phyloP scores from a whole-genome alignment of 2,888 invertebrate species.

The Xestia sexstrigata region DNA sequence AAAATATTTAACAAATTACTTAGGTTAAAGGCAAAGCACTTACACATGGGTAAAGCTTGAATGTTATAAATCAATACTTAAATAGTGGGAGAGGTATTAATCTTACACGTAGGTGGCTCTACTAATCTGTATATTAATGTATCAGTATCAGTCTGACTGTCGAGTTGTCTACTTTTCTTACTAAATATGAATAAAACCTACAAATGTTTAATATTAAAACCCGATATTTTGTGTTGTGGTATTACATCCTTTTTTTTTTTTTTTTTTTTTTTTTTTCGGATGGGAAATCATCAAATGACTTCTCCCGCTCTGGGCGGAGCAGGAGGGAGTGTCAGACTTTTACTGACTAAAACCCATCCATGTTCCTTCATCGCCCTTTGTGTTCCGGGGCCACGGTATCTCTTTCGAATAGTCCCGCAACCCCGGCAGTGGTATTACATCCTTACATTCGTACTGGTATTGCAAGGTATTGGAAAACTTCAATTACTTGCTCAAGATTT shows the following conservation, averaged over 20 bases:
- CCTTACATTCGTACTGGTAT: background rate
- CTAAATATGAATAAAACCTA: conserved; percentile 43
- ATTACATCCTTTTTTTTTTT: background rate
- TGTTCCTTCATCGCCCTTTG: too few relatives aligned
- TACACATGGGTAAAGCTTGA: conserved; percentile 16
- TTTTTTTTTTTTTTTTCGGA: too few relatives aligned
- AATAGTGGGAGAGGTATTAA: conserved; percentile 42
- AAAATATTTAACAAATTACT: conserved; percentile 30
- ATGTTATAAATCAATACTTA: conserved; percentile 58
- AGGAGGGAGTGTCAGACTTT: too few relatives aligned
- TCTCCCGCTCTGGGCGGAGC: too few relatives aligned
- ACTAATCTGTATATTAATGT: conserved; percentile 64
- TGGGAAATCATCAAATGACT: too few relatives aligned
- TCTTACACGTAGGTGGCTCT: conserved; percentile 62
- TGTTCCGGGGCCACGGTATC: too few relatives aligned
- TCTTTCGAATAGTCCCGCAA: too few relatives aligned
- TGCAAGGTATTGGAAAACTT: background rate
- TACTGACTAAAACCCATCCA: too few relatives aligned
- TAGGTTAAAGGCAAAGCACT: conserved; percentile 21
- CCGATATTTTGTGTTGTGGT: conserved; percentile 2
- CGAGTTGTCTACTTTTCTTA: conserved; percentile 50
- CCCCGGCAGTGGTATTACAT: too few relatives aligned
- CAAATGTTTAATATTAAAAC: conserved; percentile 13
- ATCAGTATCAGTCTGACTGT: conserved; percentile 48
- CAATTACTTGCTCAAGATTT: background rate